phyloP scores from a whole-genome alignment of 2,888 invertebrate species.

The Helobdella robusta region DNA sequence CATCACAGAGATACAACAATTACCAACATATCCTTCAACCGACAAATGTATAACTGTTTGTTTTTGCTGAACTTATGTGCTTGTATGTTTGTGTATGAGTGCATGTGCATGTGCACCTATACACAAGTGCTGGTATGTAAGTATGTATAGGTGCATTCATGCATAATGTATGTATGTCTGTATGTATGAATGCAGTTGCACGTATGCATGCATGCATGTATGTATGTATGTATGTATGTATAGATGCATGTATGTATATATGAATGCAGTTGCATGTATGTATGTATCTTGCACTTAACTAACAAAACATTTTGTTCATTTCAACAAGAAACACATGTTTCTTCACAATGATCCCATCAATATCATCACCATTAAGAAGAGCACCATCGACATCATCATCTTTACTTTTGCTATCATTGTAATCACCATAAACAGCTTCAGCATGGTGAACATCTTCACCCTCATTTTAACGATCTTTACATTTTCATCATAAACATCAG shows the following conservation, averaged over 20 bases:
- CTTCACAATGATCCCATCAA: too few species aligned
- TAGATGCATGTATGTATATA: background rate
- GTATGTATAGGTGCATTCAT: background rate
- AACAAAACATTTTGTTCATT: too few species aligned
- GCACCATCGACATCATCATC: background rate
- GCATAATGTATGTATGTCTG: background rate
- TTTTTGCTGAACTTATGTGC: background rate
- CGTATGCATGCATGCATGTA: conserved; percentile 3
- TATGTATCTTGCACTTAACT: background rate
- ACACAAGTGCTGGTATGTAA: background rate
- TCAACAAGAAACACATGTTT: too few species aligned
- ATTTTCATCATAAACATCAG: background rate
- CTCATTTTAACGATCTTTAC: background rate
- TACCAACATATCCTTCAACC: too few species aligned
- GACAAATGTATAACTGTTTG: too few species aligned
- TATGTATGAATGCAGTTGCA: background rate
- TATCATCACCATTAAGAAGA: too few species aligned
- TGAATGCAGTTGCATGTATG: background rate
- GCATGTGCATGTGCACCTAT: background rate
- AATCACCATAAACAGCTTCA: background rate
- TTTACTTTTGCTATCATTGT: background rate
- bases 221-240: conserved; percentile 2
- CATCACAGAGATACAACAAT: too few species aligned
- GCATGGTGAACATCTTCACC: background rate
- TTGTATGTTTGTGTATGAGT: background rate